Evolutionary conservation across 1,140 invertebrate species (phyloP).

Genomic region (Littorina saxatilis): DNA sequence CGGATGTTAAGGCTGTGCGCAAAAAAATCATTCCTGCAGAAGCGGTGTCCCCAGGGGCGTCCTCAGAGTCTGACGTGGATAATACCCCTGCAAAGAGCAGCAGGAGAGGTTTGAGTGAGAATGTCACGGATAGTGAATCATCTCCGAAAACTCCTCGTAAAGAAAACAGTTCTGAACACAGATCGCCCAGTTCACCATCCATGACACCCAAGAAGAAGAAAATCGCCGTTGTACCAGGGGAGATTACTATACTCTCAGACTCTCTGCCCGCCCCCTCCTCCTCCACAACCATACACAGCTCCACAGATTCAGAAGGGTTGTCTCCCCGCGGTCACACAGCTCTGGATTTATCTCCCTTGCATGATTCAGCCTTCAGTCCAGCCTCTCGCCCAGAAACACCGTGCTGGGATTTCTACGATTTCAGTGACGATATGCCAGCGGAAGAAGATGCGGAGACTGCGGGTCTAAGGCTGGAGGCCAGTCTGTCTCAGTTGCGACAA

Average conservation of each 20-base stretch:
- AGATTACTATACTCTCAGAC: background rate
- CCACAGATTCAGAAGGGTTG: constrained; percentile 3
- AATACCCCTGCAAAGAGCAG: background rate
- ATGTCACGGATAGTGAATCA: too few relatives aligned
- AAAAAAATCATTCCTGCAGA: constrained; percentile 46
- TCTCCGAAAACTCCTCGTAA: background rate
- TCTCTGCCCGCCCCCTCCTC: background rate
- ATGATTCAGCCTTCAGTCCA: constrained; percentile 32
- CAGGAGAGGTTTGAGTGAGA: background rate
- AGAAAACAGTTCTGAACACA: background rate
- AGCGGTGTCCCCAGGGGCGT: background rate
- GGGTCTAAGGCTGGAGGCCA: constrained; percentile 31
- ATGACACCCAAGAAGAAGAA: background rate
- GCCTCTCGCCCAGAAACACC: constrained; percentile 64
- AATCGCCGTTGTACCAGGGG: constrained; percentile 10
- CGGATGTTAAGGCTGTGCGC: background rate
- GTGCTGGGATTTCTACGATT: constrained; percentile 67
- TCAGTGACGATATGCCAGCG: constrained; percentile 36
- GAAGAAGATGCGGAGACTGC: background rate
- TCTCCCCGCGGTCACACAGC: background rate
- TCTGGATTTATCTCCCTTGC: background rate
- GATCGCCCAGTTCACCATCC: background rate
- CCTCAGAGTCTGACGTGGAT: background rate
- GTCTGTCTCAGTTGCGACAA: constrained; percentile 24
- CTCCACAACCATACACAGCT: constrained; percentile 1